Base-by-base conservation (phyloP, 2,888 invertebrate species). In the Drosophila histrio region DNA sequence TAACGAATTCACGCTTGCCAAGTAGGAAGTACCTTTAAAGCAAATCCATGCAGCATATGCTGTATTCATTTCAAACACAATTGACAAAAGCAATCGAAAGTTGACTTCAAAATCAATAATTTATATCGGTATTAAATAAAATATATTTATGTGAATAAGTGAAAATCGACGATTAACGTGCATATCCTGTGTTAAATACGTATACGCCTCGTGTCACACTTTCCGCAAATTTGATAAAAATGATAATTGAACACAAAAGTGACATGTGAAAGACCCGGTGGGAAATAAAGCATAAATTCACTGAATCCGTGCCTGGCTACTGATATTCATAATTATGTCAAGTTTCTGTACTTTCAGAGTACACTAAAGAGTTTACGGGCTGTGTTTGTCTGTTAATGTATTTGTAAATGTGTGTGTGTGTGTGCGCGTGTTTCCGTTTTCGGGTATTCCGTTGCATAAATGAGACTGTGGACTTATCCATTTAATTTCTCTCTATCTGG, bases 311-410 rank as follows among this genome's bases (percentile, higher is more conserved):
- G 32, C 2, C 24, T 24, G 24, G 15, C 15, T 26, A 41, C 43
- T 32, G 59, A 52, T 43, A 59, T 41, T 13, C 32, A 34, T 52
- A 59, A 59, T 52, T 50, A 59, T 50, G 59, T 50, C 41, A 34
- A 49, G 15, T 30, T 30, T 30, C 21, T 11, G 21, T 15, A 9
- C 15, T 13, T 13, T 13, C 24, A 19, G 8, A 5, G 11, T 30
- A 34, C 39, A 38, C 30, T 41, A 26, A 43, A 36, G 24, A 11
- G 32, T 59, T 21, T 19, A 21, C 17, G 38, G n/a, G 0, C 47
- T 9, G 6, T 49, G 30, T 58, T 38, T 49, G 22, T 30, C 22
- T 30, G 15, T 13, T 6, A 3, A 30, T 30, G 24, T 21, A 15
- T n/a, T 2, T 39, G 38, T 30, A 22, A n/a, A 6, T 44, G 9